A percentile compares a stretch with the other conserved stretches of the same genome.
phyloP scores from a whole-genome alignment of 2,888 invertebrate species.

The Pseudolycoriella hygida region DNA sequence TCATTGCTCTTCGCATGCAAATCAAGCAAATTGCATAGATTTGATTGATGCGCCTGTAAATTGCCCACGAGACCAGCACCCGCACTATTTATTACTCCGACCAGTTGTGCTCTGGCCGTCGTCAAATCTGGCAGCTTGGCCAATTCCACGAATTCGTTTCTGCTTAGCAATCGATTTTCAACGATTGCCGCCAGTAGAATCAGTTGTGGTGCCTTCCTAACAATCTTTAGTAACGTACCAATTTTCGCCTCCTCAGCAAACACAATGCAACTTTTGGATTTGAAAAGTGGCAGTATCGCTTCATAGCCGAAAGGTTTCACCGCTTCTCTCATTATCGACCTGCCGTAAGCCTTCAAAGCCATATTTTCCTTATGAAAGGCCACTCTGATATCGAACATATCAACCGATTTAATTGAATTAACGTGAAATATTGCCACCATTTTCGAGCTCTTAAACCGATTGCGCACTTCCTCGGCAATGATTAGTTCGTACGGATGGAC shows the following conservation, averaged over 20 bases:
- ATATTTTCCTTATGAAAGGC: slow-evolving; percentile 46
- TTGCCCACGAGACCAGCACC: slow-evolving; percentile 42
- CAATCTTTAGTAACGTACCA: slow-evolving; percentile 39
- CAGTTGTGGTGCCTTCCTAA: slow-evolving; percentile 53
- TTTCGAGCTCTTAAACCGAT: slow-evolving; percentile 52
- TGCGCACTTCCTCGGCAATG: slow-evolving; percentile 48
- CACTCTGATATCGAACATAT: slow-evolving; percentile 43
- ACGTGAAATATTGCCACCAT: slow-evolving; percentile 54
- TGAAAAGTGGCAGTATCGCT: slow-evolving; percentile 42
- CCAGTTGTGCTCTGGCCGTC: slow-evolving; percentile 45
- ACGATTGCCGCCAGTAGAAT: slow-evolving; percentile 60
- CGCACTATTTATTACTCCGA: slow-evolving; percentile 46
- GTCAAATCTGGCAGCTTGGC: slow-evolving; percentile 46
- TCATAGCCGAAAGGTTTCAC: slow-evolving; percentile 49
- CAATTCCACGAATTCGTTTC: slow-evolving; percentile 48
- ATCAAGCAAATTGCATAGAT: slow-evolving; percentile 46
- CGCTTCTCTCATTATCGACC: slow-evolving; percentile 44
- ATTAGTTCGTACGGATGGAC: slow-evolving; percentile 56
- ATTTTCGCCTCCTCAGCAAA: slow-evolving; percentile 51
- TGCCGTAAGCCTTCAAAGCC: slow-evolving; percentile 47
- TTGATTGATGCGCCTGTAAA: slow-evolving; percentile 48
- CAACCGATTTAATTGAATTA: slow-evolving; percentile 49
- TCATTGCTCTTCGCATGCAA: slow-evolving; percentile 28
- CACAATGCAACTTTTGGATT: slow-evolving; percentile 44
- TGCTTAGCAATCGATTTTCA: slow-evolving; percentile 46